Evolutionary conservation across 2,797 vertebrate genomes (phyloP), one percentile per base, ranked within the genome.

Genomic region (Mallotus villosus): DNA sequence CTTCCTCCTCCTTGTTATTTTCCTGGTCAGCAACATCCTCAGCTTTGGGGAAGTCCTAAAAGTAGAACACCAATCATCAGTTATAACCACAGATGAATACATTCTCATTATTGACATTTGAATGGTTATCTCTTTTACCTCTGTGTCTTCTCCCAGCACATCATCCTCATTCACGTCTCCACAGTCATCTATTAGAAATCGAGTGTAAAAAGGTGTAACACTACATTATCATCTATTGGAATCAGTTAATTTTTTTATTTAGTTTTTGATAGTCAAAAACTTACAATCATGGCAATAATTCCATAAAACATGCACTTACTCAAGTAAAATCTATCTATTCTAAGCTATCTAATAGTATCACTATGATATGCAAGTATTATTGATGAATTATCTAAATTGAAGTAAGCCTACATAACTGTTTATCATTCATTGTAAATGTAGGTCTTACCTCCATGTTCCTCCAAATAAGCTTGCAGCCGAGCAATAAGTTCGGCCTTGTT

Each of bases 401-500:
- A 0, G 2, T 46, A 46, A 12, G 41, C 9, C 41, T 46, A 12
- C 14, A 46, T 12, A 46, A 11, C 9, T 14, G 41, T 46, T 46
- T 12, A 11, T 11, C 37, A 41, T 41, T 41, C 37, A 41, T 41
- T 12, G 9, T 14, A 46, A 14, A 8, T 12, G 12, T 2, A 46
- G 14, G 37, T 12, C 14, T 49, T 22, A 46, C 49, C 49, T 96
- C 95, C 96, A 2, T 96, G 96, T 71, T 97, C 95, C 51, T 97
- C 95, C 86, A 97, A 89, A 68, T 95, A 97, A 0, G 95, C 83
- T 68, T 96, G 96, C 11, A 97, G 95, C 21, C 96, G 87, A 63
- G 94, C 92, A 46, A 97, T 94, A 53, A 97, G 93, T 14, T 97
- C 96, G 68, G 95, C 95, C 68, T 97, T 97, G 90, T 96, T 97